A percentile compares a stretch with the other conserved stretches of the same genome.
Evolutionary conservation across 1,140 invertebrate species (phyloP).

Genomic region (Eufriesea mexicana): DNA sequence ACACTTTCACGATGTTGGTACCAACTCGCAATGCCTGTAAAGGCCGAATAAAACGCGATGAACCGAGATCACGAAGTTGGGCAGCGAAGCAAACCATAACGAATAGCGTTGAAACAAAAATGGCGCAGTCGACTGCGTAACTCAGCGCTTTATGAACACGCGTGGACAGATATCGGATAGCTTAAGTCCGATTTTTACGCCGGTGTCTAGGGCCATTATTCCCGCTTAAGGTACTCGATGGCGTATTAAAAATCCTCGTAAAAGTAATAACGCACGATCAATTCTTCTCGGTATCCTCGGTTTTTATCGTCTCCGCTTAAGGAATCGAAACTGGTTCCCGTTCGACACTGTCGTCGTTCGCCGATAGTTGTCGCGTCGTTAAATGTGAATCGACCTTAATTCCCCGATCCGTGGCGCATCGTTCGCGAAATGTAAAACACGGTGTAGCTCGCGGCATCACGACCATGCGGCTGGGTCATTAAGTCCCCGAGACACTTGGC

Average conservation of each 20-base stretch:
- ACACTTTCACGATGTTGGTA: not conserved
- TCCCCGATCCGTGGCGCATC: not conserved
- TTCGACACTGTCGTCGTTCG: not conserved
- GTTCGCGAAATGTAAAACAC: slow-evolving; percentile 34
- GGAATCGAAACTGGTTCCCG: not conserved
- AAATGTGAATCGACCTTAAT: slow-evolving; percentile 27
- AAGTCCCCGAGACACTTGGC: slow-evolving; percentile 38
- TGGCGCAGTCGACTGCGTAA: not conserved
- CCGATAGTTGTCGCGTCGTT: not conserved
- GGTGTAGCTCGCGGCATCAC: slow-evolving; percentile 23
- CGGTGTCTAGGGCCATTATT: not conserved
- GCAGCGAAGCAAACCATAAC: not conserved
- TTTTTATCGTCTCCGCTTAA: not conserved
- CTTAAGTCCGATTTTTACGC: not conserved
- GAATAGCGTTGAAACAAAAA: not conserved
- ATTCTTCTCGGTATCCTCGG: not conserved
- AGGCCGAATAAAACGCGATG: not conserved
- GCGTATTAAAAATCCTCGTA: not conserved
- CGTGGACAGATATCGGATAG: not conserved
- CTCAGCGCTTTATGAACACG: not conserved
- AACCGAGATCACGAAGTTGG: not conserved
- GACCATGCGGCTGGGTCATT: slow-evolving; percentile 26
- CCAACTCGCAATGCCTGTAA: not conserved
- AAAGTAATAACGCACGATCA: not conserved
- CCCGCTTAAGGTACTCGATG: not conserved